Conservation (phyloP, 2,797 vertebrate genomes). For the Brotogeris chrysoptera region DNA sequence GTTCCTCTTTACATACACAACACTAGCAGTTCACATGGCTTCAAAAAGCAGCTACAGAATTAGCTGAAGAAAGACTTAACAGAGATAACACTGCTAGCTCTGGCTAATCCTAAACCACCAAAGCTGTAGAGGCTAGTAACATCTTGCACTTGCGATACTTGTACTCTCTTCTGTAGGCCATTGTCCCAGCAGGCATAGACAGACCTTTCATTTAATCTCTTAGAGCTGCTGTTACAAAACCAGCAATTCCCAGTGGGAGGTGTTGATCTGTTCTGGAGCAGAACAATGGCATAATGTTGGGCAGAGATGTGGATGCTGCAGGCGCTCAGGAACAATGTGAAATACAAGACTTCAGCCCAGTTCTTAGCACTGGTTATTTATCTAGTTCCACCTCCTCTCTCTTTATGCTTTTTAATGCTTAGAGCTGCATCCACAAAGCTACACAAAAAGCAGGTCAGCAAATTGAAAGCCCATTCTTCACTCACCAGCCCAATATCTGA, state of each 20-base stretch:
- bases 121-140: background rate
- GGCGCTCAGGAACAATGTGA: background rate
- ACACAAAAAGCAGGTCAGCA: background rate
- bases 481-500: conserved; percentile 95
- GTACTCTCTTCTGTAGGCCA: background rate
- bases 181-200: background rate
- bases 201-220: background rate
- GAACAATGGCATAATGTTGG: background rate
- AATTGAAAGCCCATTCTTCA: background rate
- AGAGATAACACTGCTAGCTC: background rate
- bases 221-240: background rate
- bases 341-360: fast-evolving
- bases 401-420: background rate
- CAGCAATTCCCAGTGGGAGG: background rate
- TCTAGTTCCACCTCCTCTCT: background rate
- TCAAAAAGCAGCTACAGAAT: background rate
- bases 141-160: background rate
- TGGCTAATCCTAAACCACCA: background rate
- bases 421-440: background rate
- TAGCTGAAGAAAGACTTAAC: background rate
- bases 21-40: background rate
- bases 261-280: background rate
- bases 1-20: background rate
- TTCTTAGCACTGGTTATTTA: background rate
- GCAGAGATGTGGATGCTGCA: background rate